Evolutionary conservation across 2,797 vertebrate species (phyloP), one percentile per base, ranked within the genome.

Genomic region (Lerista edwardsae): DNA sequence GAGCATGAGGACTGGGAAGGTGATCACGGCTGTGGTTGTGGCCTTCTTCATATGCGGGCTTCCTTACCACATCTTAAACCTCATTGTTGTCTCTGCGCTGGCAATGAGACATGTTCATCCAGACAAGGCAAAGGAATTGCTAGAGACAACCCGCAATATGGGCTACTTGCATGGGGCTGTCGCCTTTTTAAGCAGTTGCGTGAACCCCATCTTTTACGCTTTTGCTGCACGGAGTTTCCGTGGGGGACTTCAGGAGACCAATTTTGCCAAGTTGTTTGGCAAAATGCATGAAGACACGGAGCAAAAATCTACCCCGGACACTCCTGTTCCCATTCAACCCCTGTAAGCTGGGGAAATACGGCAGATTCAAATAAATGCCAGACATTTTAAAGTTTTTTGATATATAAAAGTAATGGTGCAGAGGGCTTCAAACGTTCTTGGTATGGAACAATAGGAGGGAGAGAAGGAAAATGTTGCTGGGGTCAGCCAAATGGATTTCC

Each of bases 151-250:
- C 9, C 21, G 85, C 15, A 17, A 36, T 29, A 74, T 57, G 10
- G 51, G 47, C 17, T 93, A 96, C 19, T 83, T 97, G 0, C 90
- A 96, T 1, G 96, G 96, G 44, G 96, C 96, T 19, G 87, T 97
- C 92, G 95, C 91, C 39, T 97, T 97, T 88, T 93, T 97, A 86
- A 97, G 96, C 92, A 97, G 97, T 93, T 95, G 94, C 0, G 73
- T 95, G 21, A 97, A 97, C 91, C 97, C 97, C 1, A 85, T 97
- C 51, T 94, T 97, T 59, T 97, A 97, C 74, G 95, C 96, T 83
- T 97, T 96, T 34, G 96, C 96, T 0, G 96, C 97, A 0, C 96
- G 93, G 44, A 95, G 94, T 19, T 97, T 97, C 90, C 94, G 95
- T 64, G 95, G 91, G 51, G 96, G 96, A 1, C 82, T 96, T 47